These are phyloP conservation scores for Microctonus aethiopoides DNA, from an alignment of 2,888 invertebrate species.

Conservation along the genomic window DNA sequence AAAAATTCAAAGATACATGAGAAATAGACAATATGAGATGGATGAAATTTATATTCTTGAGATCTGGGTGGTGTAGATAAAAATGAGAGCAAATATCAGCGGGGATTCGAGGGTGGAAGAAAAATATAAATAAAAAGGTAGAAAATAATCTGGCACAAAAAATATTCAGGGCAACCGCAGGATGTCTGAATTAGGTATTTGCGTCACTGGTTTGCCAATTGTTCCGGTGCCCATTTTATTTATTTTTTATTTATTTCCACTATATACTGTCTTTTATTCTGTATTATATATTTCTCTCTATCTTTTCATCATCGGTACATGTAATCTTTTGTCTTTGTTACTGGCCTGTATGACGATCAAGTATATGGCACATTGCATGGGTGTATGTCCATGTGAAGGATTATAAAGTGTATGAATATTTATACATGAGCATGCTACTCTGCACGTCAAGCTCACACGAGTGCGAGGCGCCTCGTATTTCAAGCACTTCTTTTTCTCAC, in stretches of 20 bases:
- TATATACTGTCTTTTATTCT: background rate
- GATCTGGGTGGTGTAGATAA: background rate
- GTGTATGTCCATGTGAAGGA: constrained; percentile 9
- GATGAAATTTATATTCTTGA: background rate
- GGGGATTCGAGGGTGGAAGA: background rate
- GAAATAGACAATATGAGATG: background rate
- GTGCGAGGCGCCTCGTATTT: constrained; percentile 39
- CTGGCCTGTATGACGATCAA: background rate
- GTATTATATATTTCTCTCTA: constrained; percentile 12
- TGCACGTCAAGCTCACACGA: constrained; percentile 23
- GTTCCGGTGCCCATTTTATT: constrained; percentile 42
- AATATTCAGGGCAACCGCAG: constrained; percentile 44
- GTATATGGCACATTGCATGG: background rate
- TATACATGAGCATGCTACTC: background rate
- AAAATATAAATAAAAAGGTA: constrained; percentile 6
- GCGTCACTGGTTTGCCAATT: constrained; percentile 48
- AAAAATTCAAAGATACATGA: background rate
- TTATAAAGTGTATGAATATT: background rate
- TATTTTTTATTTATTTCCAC: constrained; percentile 4
- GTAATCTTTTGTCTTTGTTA: constrained; percentile 12
- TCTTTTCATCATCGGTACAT: background rate
- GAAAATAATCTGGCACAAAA: constrained; percentile 17
- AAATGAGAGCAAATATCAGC: background rate
- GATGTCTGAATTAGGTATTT: constrained; percentile 50
- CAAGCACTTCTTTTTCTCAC: constrained; percentile 25